phyloP scores from a whole-genome alignment of 2,113 vertebrate species.

The Lanius collurio region DNA sequence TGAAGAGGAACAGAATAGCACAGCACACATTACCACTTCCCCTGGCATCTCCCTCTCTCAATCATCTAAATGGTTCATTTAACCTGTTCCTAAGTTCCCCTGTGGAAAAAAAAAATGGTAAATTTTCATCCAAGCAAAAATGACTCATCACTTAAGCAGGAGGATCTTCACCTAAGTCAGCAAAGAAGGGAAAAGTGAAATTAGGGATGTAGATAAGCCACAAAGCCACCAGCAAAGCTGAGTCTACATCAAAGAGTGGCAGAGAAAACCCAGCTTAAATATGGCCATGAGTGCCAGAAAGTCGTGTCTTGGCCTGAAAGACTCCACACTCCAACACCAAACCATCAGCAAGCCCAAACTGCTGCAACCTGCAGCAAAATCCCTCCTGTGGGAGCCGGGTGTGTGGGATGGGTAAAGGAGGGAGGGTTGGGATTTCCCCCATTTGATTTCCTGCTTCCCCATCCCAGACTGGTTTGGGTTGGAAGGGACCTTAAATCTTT shows the following conservation, averaged over 20 bases:
- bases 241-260: background rate
- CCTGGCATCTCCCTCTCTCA: background rate
- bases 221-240: background rate
- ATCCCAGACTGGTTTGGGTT: background rate
- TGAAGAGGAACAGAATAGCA: background rate
- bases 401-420: fast-evolving
- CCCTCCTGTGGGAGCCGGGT: fast-evolving
- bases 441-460: background rate
- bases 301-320: background rate
- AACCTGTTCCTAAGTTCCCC: conserved; percentile 17
- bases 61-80: conserved; percentile 5
- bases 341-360: background rate
- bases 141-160: conserved; percentile 32
- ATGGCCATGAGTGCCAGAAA: background rate
- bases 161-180: conserved; percentile 17
- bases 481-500: background rate
- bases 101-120: background rate
- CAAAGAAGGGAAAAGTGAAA: conserved; percentile 14
- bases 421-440: background rate
- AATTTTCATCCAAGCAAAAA: background rate
- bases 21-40: background rate
- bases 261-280: background rate
- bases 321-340: background rate
- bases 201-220: background rate
- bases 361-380: background rate